Evolutionary conservation across 2,113 vertebrate genomes (phyloP), one percentile per base, ranked within the genome.

Genomic region (Petaurus breviceps): DNA sequence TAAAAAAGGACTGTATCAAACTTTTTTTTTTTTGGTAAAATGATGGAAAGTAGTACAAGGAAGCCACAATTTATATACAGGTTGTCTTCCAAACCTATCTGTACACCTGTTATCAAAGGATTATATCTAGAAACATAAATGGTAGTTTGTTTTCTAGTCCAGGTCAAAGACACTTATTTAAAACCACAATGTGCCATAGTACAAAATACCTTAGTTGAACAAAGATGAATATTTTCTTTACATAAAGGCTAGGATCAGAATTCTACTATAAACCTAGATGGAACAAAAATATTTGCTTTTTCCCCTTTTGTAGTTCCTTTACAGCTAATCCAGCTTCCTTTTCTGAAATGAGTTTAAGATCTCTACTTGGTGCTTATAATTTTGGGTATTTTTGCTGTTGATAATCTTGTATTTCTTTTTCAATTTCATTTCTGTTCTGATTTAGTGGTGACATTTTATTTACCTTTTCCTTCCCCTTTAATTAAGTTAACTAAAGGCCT

Each of bases 1-100:
- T 61, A 28, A n/a, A n/a, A 57, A 57, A 57, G 25, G 55, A 23
- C 53, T 54, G 26, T 26, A 55, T 26, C 0, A 26, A 52, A 51
- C 50, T 50, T 50, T 53, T 53, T 54, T 54, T 57, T 57, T 57
- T 57, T 57, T 9, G 26, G 12, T 57, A 57, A 57, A 8, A 57
- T 26, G 55, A 57, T 57, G 55, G 55, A 57, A 57, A 57, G 8
- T 3, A 57, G 31, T 37, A 37, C 10, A 37, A 37, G 61, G 28
- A 68, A 68, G 31, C 61, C 28, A 14, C 12, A 68, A 4, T 4
- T 68, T 57, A 94, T 91, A 54, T 28, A 93, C 46, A 9, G 57
- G 89, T 47, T 54, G 23, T 91, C 94, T 95, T 50, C 49, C 92
- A 93, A 96, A 90, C 90, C 43, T n/a, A 91, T 90, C 91, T 95